Evolutionary conservation across 35 echinoderm and acorn worm species (phyloP), one percentile per base, ranked within the genome.

Genomic region (Holothuria glaberrima): DNA sequence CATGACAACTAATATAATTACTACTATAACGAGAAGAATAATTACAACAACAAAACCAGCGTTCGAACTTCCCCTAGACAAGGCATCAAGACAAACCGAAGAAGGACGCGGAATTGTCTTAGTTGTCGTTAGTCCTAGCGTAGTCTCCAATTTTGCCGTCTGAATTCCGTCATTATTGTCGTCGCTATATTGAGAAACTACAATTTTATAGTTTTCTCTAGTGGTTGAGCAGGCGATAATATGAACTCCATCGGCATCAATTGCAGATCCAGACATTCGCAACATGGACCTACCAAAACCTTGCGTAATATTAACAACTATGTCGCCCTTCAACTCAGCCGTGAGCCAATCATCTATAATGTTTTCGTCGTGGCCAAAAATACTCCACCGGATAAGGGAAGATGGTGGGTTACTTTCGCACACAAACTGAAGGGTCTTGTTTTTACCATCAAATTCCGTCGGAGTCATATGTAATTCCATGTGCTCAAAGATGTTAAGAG

Each of bases 361-460:
- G 41, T 81, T 81, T 30, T 81, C 76, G 28, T 48, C 46, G 46
- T 81, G 76, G 14, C 76, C 76, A 58, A 81, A 81, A 21, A 81
- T 58, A n/a, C 46, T 81, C 76, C 76, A 81, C 17, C 76, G 34
- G 21, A 81, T 81, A 18, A 81, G 52, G 12, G 45, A 48, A 18
- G 76, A 19, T 45, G 76, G 76, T 25, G 76, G 76, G 28, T 81
- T 45, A 45, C 76, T 81, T 21, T 36, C 27, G 46, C 76, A 81
- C 1, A 22, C 41, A 58, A 81, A 81, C n/a, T 44, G 76, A 58
- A 81, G 76, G 16, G 76, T 81, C n/a, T 46, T 45, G 46, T 81
- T 81, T 27, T 30, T 81, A 22, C 41, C 45, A 45, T 81, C 28
- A 58, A 81, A 81, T n/a, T 81, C 44, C 26, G 76, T 14, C 19